A percentile compares a stretch with the other conserved stretches of the same genome.
These are phyloP conservation scores for Cairina moschata DNA, from an alignment of 2,113 vertebrate species.

Conservation along the genomic window DNA sequence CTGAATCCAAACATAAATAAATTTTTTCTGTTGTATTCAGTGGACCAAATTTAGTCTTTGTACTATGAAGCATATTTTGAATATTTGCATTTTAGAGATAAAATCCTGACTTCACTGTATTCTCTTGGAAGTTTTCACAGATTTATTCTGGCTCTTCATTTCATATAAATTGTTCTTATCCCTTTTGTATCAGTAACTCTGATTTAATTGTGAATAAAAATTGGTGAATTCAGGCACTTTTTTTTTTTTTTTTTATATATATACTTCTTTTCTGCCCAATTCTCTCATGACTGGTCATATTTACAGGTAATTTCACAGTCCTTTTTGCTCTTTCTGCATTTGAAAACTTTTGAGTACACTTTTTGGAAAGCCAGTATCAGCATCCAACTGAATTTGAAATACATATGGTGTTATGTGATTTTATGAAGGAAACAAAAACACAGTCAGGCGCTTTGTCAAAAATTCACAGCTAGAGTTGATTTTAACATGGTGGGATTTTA, in stretches of 20 bases:
- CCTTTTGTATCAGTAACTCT: not conserved
- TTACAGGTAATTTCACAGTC: not conserved
- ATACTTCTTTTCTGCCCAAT: not conserved
- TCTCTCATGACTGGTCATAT: not conserved
- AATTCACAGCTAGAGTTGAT: not conserved
- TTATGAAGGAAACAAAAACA: not conserved
- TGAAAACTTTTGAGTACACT: not conserved
- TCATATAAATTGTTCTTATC: not conserved
- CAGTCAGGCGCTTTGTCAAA: not conserved
- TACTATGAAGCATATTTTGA: not conserved
- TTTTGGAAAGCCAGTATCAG: not conserved
- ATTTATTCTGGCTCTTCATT: not conserved
- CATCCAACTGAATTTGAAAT: not conserved
- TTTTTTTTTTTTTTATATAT: not conserved
- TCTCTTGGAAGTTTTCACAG: not conserved
- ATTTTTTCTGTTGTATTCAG: not conserved
- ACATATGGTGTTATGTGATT: not conserved
- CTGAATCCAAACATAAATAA: accelerated
- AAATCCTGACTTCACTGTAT: not conserved
- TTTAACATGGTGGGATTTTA: not conserved
- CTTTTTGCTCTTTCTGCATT: not conserved
- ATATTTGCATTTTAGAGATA: not conserved
- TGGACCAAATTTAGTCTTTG: not conserved
- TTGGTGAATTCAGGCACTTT: not conserved
- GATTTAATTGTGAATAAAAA: not conserved